Conservation (phyloP, 1,140 invertebrate genomes). For the Asobara japonica region DNA sequence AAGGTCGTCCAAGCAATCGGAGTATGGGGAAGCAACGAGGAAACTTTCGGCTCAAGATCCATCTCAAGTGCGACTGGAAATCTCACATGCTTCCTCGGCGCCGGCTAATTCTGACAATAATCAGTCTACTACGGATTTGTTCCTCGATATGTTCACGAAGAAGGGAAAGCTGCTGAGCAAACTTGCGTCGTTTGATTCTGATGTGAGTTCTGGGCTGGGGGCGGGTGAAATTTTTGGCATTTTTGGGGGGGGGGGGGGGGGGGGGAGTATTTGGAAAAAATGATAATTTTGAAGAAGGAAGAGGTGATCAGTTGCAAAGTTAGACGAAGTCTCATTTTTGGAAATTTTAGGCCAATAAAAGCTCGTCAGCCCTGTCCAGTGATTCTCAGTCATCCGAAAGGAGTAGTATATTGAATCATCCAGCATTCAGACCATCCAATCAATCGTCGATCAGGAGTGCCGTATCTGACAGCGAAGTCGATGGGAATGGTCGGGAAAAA, state of each 20-base stretch:
- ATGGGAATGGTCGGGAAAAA: constrained; percentile 80
- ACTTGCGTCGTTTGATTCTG: constrained; percentile 88
- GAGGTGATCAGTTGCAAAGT: no score
- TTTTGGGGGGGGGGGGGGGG: no score
- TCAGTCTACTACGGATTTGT: constrained; percentile 85
- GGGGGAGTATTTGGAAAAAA: no score
- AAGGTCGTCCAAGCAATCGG: constrained; percentile 68
- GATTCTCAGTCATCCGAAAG: constrained; percentile 71
- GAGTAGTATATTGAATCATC: constrained; percentile 85
- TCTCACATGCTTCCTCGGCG: constrained; percentile 52
- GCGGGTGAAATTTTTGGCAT: no score
- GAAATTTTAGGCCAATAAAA: constrained; percentile 39
- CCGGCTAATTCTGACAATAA: constrained; percentile 62
- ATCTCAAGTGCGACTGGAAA: constrained; percentile 66
- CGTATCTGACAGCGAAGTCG: constrained; percentile 93
- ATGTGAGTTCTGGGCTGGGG: constrained; percentile 77
- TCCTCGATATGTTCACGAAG: constrained; percentile 89
- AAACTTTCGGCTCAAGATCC: constrained; percentile 68
- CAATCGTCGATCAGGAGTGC: constrained; percentile 82
- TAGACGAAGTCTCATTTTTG: constrained; percentile 70
- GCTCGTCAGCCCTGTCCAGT: constrained; percentile 4
- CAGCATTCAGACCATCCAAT: constrained; percentile 70
- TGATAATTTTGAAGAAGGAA: no score
- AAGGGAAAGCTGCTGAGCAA: constrained; percentile 86
- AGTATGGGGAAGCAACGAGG: constrained; percentile 62